A percentile compares a stretch with the other conserved stretches of the same genome.
These are phyloP conservation scores for Polydrusus pterygomalis DNA, from an alignment of 2,888 invertebrate genomes.

Conservation along the genomic window DNA sequence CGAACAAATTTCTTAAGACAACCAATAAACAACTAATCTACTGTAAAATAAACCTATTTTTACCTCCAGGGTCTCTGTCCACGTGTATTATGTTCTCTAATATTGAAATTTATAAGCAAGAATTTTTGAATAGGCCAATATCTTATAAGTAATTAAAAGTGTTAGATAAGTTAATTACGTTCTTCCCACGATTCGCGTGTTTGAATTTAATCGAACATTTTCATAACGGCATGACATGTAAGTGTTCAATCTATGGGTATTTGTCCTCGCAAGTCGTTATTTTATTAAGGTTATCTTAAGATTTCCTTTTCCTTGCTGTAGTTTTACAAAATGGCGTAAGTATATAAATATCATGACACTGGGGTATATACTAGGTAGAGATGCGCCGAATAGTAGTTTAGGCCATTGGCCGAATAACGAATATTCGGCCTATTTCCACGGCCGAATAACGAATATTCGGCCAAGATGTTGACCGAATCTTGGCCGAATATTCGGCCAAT, in stretches of 20 bases:
- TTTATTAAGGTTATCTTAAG: too few relatives aligned
- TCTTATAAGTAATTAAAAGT: slow-evolving; percentile 40
- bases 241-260: neutral
- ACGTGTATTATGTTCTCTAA: neutral
- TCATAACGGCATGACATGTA: slow-evolving; percentile 5
- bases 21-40: slow-evolving; percentile 21
- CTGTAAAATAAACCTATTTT: slow-evolving; percentile 11
- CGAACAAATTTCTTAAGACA: slow-evolving; percentile 12
- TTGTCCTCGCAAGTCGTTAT: too few relatives aligned
- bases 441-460: too few relatives aligned
- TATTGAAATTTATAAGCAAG: slow-evolving; percentile 23
- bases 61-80: slow-evolving; percentile 14
- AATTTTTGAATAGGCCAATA: slow-evolving; percentile 27
- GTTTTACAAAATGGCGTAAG: too few relatives aligned
- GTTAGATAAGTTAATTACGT: slow-evolving; percentile 44
- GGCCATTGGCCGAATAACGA: too few relatives aligned
- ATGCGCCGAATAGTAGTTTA: too few relatives aligned
- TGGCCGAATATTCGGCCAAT: too few relatives aligned
- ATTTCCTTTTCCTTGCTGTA: too few relatives aligned
- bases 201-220: slow-evolving; percentile 38
- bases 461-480: too few relatives aligned
- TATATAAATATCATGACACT: too few relatives aligned
- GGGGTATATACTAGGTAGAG: too few relatives aligned
- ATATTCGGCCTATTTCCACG: too few relatives aligned
- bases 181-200: slow-evolving; percentile 37